Base-by-base conservation (phyloP, 2,888 invertebrate species). In the Gibbula magus region DNA sequence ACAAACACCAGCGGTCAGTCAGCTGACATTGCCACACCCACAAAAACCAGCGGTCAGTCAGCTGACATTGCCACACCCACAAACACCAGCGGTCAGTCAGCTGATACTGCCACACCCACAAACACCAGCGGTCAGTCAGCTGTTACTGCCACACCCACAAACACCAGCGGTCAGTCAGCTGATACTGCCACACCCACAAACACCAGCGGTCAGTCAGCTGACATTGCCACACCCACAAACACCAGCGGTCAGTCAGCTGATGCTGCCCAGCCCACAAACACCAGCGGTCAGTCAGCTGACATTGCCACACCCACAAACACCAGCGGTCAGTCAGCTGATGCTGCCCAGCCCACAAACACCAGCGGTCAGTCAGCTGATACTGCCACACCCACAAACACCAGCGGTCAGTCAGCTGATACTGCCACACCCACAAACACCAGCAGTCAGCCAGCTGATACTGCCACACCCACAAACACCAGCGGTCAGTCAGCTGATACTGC, bases 301-400 rank as follows among this genome's bases (percentile, higher is more conserved):
- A 45, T 7, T 45, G 45, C 45, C 45, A 45, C 70, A 18, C 25
- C 61, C 61, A 61, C 10, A 25, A 18, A 39, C 35, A 7, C 16
- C 4, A 32, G 32, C 0, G 51, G 39, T 4, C 76, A 52, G 53
- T 56, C 25, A n/a, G 20, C 66, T 29, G 10, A 95, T 95, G 94
- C 90, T 92, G 35, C 84, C 90, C 0, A 88, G 91, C n/a, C n/a
- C n/a, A n/a, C n/a, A n/a, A n/a, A n/a, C n/a, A n/a, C n/a, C n/a
- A n/a, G n/a, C n/a, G n/a, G n/a, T n/a, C n/a, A n/a, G n/a, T n/a
- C n/a, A n/a, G n/a, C n/a, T n/a, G n/a, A n/a, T 2, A 10, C 52
- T 56, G 22, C 25, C 70, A 7, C 78, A 73, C 20, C 5, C 8
- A 16, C 45, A 10, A 10, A 1, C 8, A 10, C 4, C 45, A 45